Base-by-base conservation (phyloP, 1,140 invertebrate species). In the Brachionus manjavacas region DNA sequence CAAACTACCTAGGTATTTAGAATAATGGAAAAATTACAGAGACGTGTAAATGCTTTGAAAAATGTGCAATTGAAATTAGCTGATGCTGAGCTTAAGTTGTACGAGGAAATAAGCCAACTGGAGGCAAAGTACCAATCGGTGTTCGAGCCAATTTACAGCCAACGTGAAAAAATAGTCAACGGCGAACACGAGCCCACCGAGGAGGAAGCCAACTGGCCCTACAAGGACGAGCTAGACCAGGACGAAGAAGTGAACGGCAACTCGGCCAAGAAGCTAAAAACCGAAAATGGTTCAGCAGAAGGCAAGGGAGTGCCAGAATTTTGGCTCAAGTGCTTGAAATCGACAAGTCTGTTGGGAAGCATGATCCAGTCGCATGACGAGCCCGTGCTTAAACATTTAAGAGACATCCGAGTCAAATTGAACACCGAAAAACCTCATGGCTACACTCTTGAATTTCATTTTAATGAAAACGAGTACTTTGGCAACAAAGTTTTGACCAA, bases 301-400 rank as follows among this genome's bases (percentile, higher is more conserved):
- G 78, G 12, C 89, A 86, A 90, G 88, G 97, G 97, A 25, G 94
- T 99, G 88, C 96, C 96, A 3, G 94, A 95, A 79, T 99, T 99
- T 90, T 99, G 97, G 97, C 91, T 98, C 78, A 97, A 94, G 8
- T 94, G 96, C 88, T 96, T 99, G 88, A 95, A 95, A 87, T 98
- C 97, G 91, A 94, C 96, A 16, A 93, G 93, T 31, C 92, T 96
- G 88, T 89, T 98, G 46, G 92, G 93, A 79, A 95, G 97, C 87
- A 95, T 97, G 94, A 93, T 97, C 74, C 87, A 91, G 87, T 93
- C 95, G 85, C 93, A 96, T 88, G 97, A 99, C 91, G 95, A 97
- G 88, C 94, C 96, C 0, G 96, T 98, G 87, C 90, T 99, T 12
- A 94, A 95, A 87, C 93, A 95, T 91, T 91, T 99, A 76, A 92